Percentiles rank a stretch among this genome's conserved stretches.
These are phyloP conservation scores for human (Homo sapiens) DNA, from an alignment of 2,113 vertebrate species.

Conservation along the genomic window GRCh38 chr11:92417501-92418000, in stretches of 20 bases:
- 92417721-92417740: neutral
- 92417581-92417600: neutral
- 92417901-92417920: neutral
- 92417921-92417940: neutral
- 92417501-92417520: neutral
- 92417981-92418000: too few species aligned
- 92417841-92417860: neutral
- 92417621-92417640: neutral
- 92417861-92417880: neutral
- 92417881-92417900: neutral
- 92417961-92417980: neutral
- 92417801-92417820: neutral
- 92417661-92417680: neutral
- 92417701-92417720: neutral
- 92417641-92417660: neutral
- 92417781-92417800: neutral
- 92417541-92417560: neutral
- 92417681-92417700: neutral
- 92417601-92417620: neutral
- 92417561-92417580: neutral
- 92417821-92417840: neutral
- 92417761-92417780: neutral
- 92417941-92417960: neutral
- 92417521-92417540: neutral
- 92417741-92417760: neutral